Evolutionary conservation across 2,888 invertebrate species (phyloP).

Genomic region (Latheticus oryzae): DNA sequence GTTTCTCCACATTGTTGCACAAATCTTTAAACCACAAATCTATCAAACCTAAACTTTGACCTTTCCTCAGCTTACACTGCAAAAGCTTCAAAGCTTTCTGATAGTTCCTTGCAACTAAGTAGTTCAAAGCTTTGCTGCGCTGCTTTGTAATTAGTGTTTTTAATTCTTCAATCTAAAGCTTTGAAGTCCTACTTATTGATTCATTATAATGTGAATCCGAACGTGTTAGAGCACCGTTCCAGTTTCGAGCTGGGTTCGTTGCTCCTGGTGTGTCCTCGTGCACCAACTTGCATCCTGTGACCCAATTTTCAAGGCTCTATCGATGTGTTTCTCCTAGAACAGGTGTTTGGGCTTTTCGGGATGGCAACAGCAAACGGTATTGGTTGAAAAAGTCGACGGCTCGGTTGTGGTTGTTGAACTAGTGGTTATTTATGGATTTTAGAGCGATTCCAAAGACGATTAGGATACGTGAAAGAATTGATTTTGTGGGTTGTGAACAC

Average conservation of each 20-base stretch:
- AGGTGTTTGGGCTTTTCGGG: slow-evolving; percentile 37
- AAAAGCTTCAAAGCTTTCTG: too few relatives aligned
- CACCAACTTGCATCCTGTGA: slow-evolving; percentile 58
- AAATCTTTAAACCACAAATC: too few relatives aligned
- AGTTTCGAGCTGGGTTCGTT: slow-evolving; percentile 41
- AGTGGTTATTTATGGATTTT: slow-evolving; percentile 22
- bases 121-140: too few relatives aligned
- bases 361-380: slow-evolving; percentile 28
- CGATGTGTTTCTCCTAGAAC: slow-evolving; percentile 48
- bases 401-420: slow-evolving; percentile 37
- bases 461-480: slow-evolving; percentile 8
- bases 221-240: slow-evolving; percentile 35
- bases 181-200: too few relatives aligned
- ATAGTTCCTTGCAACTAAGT: too few relatives aligned
- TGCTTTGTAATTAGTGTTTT: too few relatives aligned
- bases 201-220: slow-evolving; percentile 34
- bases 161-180: too few relatives aligned
- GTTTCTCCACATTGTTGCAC: too few relatives aligned
- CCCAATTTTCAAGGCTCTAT: slow-evolving; percentile 64
- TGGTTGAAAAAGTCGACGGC: slow-evolving; percentile 4
- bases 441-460: slow-evolving; percentile 24
- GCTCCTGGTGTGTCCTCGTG: slow-evolving; percentile 34
- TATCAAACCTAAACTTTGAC: too few relatives aligned
- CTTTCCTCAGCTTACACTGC: too few relatives aligned
- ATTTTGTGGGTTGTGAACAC: slow-evolving; percentile 32